Evolutionary conservation across 2,888 invertebrate species (phyloP), one percentile per base, ranked within the genome.

Genomic region (Acrobeloides nanus): DNA sequence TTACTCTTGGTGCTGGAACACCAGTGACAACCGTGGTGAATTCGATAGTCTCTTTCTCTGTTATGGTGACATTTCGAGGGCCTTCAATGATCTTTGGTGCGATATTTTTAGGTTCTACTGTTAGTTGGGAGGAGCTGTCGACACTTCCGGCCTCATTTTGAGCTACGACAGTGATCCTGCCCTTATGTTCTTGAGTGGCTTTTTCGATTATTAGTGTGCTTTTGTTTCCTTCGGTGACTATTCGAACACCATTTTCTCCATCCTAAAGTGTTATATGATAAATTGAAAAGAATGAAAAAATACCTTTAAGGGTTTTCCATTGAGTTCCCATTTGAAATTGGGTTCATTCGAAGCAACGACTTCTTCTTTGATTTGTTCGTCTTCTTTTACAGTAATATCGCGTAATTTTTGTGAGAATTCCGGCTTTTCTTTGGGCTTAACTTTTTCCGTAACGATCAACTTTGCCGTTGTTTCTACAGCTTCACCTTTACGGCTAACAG

Each of bases 341-440:
- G 90, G 88, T 7, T 52, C 55, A 34, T 68, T 53, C 15, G 64
- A 50, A 7, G 67, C 64, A 38, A 60, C 66, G 5, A 68, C 68
- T 38, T 68, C 63, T 45, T 63, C 50, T 27, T 55, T 29, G 12
- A 70, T 53, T 8, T 51, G 55, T 21, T 68, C 56, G n/a, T 70
- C 70, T 37, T 64, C 57, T n/a, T 43, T 51, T 8, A 66, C 64
- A 20, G 89, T 87, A 0, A 89, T 86, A 72, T 89, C 87, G 72
- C 85, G 86, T 51, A 92, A 78, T 20, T 84, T 84, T 35, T 89
- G 85, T 44, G 86, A 72, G 77, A 90, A 90, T 62, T 84, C 82
- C 0, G 90, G 89, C 15, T 81, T 81, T 59, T 83, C 54, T 26
- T 44, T 48, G 42, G 58, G 64, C 38, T 56, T 59, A 12, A 59